Percentiles rank a stretch among this genome's conserved stretches.
These are phyloP conservation scores for Margarornis squamiger DNA, from an alignment of 2,797 vertebrate genomes.

Conservation along the genomic window DNA sequence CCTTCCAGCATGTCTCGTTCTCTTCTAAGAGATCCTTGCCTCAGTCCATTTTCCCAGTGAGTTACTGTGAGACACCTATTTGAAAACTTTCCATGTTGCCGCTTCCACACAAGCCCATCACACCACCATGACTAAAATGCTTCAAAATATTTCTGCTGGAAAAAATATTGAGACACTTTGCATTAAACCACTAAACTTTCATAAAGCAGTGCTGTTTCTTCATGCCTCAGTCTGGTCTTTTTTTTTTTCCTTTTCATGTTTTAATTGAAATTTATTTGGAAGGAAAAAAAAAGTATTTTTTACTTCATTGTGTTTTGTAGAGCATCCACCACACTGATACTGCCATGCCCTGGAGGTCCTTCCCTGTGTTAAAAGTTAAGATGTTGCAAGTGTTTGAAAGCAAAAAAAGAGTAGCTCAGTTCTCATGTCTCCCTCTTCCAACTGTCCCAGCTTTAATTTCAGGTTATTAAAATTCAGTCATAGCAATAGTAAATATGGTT, in stretches of 20 bases:
- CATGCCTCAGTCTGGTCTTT: neutral
- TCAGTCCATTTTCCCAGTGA: neutral
- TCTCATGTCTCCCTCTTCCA: neutral
- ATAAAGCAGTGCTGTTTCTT: neutral
- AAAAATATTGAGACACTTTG: neutral
- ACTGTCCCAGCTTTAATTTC: neutral
- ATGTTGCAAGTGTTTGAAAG: neutral
- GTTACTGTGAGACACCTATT: neutral
- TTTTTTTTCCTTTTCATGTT: neutral
- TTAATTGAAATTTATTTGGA: neutral
- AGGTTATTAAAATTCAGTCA: slow-evolving; percentile 28
- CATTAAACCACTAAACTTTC: neutral
- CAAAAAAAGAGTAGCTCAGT: neutral
- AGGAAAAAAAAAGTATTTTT: neutral
- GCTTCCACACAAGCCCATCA: neutral
- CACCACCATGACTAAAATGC: neutral
- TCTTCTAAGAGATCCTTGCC: neutral
- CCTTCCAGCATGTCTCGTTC: neutral
- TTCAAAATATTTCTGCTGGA: neutral
- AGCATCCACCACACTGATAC: neutral
- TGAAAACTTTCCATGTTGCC: neutral
- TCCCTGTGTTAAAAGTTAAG: neutral
- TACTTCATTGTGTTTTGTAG: neutral
- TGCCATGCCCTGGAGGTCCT: neutral
- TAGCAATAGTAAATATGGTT: slow-evolving; percentile 11